These are phyloP conservation scores for Drosophila bunnanda DNA, from an alignment of 2,888 invertebrate genomes.

Conservation along the genomic window DNA sequence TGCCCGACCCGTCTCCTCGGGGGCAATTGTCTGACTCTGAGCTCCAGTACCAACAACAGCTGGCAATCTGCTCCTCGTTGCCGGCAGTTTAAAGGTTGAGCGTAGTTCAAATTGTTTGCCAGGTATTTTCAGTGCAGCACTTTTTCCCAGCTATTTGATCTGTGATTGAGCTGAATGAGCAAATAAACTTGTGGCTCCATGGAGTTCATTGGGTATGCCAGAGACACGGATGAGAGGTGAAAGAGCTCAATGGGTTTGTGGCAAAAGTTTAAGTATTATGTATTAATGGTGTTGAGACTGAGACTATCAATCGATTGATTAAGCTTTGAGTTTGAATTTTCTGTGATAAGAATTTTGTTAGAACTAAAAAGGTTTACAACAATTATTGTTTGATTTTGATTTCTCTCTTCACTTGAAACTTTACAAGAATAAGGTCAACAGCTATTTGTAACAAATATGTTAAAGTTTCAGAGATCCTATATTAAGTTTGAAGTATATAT, in stretches of 20 bases:
- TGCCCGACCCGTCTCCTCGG: conserved; percentile 49
- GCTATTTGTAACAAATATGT: neutral
- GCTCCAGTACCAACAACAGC: conserved; percentile 5
- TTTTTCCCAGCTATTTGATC: conserved; percentile 72
- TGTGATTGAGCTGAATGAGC: conserved; percentile 76
- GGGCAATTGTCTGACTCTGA: conserved; percentile 56
- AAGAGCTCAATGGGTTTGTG: conserved; percentile 49
- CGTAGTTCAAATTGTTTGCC: conserved; percentile 76
- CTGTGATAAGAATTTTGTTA: neutral
- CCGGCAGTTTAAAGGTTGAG: conserved; percentile 69
- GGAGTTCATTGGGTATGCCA: conserved; percentile 46
- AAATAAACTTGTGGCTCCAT: conserved; percentile 69
- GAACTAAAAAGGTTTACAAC: neutral
- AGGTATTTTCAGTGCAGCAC: conserved; percentile 64
- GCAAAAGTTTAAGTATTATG: conserved; percentile 49
- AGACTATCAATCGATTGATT: neutral
- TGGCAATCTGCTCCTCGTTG: conserved; percentile 43
- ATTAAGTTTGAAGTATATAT: neutral
- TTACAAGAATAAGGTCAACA: neutral
- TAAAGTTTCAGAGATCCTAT: neutral
- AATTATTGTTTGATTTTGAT: neutral
- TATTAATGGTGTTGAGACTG: conserved; percentile 31
- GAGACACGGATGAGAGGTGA: conserved; percentile 48
- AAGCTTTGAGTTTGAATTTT: neutral
- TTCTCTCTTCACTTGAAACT: neutral